Conservation (phyloP, 2,888 invertebrate species). For the Ochropacha duplaris region DNA sequence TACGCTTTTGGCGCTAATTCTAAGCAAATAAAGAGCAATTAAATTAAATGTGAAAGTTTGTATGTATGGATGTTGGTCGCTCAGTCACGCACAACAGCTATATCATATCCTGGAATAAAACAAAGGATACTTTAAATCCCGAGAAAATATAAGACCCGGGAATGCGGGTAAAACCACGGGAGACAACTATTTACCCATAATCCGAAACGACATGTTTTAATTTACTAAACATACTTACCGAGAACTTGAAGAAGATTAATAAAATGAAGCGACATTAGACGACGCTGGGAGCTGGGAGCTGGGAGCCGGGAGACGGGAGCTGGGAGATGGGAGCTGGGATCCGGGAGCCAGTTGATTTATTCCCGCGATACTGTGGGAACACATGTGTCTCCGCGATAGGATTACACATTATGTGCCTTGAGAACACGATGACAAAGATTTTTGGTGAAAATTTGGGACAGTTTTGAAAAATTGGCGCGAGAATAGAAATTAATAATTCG, state of each 20-base stretch:
- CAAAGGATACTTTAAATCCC: no score
- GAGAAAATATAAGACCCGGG: no score
- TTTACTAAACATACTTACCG: not conserved
- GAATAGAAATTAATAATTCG: no score
- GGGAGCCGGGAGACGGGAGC: slow-evolving; percentile 11
- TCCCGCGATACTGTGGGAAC: slow-evolving; percentile 31
- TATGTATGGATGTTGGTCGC: no score
- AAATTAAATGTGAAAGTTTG: no score
- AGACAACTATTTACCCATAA: not conserved
- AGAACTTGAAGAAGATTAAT: not conserved
- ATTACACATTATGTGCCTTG: slow-evolving; percentile 38
- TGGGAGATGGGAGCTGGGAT: slow-evolving; percentile 11
- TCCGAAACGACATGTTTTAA: not conserved
- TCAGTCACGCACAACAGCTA: no score
- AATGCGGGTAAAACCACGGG: no score
- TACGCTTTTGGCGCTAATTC: no score
- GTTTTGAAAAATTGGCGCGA: slow-evolving; percentile 16
- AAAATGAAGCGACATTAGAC: not conserved
- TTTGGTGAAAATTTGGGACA: not conserved
- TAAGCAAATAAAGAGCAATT: no score
- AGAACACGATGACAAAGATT: not conserved
- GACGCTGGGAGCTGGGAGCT: not conserved
- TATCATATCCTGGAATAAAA: no score
- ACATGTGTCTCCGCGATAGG: slow-evolving; percentile 43
- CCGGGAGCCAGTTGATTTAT: slow-evolving; percentile 24